These are phyloP conservation scores for Tadarida brasiliensis DNA, from an alignment of 2,797 vertebrate genomes.

Conservation along the genomic window DNA sequence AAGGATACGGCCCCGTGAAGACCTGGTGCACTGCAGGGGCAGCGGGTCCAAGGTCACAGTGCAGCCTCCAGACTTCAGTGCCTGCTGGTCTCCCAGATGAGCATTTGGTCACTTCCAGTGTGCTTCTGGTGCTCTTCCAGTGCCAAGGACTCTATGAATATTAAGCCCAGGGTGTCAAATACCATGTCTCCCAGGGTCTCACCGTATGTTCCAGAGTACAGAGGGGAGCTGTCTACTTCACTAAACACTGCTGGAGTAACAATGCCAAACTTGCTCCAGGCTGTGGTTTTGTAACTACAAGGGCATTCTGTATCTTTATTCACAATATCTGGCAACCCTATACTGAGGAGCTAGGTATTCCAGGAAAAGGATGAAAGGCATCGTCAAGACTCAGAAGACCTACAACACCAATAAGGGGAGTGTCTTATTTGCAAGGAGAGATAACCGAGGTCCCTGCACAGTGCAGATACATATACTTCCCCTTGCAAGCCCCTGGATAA, in stretches of 20 bases:
- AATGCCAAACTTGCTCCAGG: accelerated
- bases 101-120: neutral
- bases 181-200: neutral
- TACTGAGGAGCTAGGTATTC: neutral
- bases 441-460: neutral
- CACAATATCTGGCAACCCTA: neutral
- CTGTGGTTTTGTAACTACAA: neutral
- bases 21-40: no score
- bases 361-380: neutral
- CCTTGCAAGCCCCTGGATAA: neutral
- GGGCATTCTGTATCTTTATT: neutral
- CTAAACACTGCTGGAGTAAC: neutral
- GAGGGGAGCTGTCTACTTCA: neutral
- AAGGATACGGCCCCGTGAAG: neutral
- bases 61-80: neutral
- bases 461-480: neutral
- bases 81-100: neutral
- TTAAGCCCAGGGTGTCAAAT: neutral
- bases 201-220: neutral
- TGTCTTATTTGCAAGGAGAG: neutral
- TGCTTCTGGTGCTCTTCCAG: neutral
- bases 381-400: neutral
- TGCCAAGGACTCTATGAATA: neutral
- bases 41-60: neutral
- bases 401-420: neutral